Evolutionary conservation across 1,140 invertebrate genomes (phyloP), one percentile per base, ranked within the genome.

Genomic region (Geopemphigus sp.): DNA sequence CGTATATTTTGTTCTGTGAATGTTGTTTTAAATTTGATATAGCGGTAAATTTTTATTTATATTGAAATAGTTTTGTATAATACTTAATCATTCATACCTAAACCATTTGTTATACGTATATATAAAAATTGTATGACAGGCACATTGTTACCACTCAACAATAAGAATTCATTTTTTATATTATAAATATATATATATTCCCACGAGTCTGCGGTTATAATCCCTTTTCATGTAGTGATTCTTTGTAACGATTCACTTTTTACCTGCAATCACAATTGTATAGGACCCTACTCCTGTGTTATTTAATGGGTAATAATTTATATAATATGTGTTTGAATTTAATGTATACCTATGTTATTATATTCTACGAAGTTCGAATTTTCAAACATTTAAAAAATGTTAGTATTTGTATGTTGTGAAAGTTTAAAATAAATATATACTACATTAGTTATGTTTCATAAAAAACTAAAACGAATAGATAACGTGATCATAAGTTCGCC

Each of bases 111-210:
- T 17, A 12, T 22, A 39, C 32, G 32, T 39, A 39, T 2, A 14
- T 47, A 17, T 22, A 68, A 47, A 64, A 68, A 68, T 22, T 6
- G 14, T 22, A 22, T 1, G 45, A 24, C 10, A 68, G 8, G 39
- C 22, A 22, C 22, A 50, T 68, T 68, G 45, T 68, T 26, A 26
- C 66, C 39, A 50, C 50, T 50, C 29, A 50, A 68, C 66, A 68
- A 68, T 50, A 68, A 24, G 66, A 68, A 68, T 50, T 17, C 22
- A 14, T 24, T 50, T 68, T 68, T 68, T 68, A 45, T 68, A 6
- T 68, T 68, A 68, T 68, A 50, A 22, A 39, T 39, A 39, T 39
- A 39, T 39, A 39, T 64, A 32, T 19, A 68, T 14, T 68, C 12
- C 5, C 22, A 68, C 22, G 39, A 50, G 66, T 68, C 45, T 68